Conservation (phyloP, 2,888 invertebrate genomes). For the Drosophila testacea region DNA sequence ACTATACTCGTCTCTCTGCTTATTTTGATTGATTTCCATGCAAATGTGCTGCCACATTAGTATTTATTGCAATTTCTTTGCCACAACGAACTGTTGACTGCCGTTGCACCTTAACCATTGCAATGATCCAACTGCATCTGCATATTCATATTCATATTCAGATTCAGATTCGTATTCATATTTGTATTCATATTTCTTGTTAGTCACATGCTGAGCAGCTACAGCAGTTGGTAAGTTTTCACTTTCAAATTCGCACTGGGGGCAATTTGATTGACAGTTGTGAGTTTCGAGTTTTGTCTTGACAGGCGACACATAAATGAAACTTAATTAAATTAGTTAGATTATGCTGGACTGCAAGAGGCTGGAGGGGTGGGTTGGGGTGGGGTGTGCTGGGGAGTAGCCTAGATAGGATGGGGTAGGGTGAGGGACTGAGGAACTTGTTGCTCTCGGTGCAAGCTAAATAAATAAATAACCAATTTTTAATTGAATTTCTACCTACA, state of each 20-base stretch:
- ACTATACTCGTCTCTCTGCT: not conserved
- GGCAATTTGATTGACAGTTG: conserved; percentile 69
- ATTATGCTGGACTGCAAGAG: conserved; percentile 45
- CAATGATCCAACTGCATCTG: not conserved
- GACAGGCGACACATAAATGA: conserved; percentile 71
- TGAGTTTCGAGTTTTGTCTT: conserved; percentile 58
- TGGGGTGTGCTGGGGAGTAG: not conserved
- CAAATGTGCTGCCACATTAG: conserved; percentile 68
- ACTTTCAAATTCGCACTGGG: conserved; percentile 70
- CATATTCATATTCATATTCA: conserved; percentile 32
- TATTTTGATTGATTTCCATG: conserved; percentile 71
- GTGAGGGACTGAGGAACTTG: conserved; percentile 25
- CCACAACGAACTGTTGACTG: conserved; percentile 40
- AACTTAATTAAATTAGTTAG: conserved; percentile 72
- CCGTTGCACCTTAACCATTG: conserved; percentile 41
- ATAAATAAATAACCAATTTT: conserved; percentile 84
- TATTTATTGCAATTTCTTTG: conserved; percentile 65
- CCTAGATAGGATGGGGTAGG: conserved; percentile 3
- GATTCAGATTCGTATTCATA: conserved; percentile 20
- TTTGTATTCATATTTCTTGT: conserved; percentile 14
- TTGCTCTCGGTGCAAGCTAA: conserved; percentile 74
- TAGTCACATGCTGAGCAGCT: conserved; percentile 33
- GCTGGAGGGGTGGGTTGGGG: not conserved
- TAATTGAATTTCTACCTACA: conserved; percentile 83
- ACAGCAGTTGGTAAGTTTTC: conserved; percentile 57